Percentiles rank a stretch among this genome's conserved stretches.
Conservation (phyloP, 2,797 vertebrate genomes). For the Coregonus sp. region DNA sequence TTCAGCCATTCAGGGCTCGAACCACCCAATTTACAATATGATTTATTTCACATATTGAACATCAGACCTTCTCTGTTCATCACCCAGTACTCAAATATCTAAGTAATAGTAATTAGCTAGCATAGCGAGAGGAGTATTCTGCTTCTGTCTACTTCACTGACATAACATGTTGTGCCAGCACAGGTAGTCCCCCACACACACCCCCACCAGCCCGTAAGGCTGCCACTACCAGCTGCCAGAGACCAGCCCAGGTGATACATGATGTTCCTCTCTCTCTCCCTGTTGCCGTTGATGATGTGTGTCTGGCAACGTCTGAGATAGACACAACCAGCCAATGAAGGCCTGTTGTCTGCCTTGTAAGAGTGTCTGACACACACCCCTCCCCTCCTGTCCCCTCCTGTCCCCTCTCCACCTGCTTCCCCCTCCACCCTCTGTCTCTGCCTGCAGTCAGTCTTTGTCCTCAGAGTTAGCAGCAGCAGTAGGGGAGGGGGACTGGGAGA, state of each 20-base stretch:
- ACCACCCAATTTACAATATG: too few species aligned
- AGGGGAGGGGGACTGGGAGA: not conserved
- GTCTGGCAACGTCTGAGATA: not conserved
- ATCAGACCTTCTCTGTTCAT: not conserved
- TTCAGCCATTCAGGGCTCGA: too few species aligned
- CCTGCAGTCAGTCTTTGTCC: conserved; percentile 18
- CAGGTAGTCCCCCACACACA: not conserved
- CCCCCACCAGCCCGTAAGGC: not conserved
- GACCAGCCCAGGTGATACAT: not conserved
- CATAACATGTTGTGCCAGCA: not conserved
- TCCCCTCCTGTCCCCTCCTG: not conserved
- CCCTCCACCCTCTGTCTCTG: conserved; percentile 7
- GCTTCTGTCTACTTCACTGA: not conserved
- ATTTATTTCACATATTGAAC: too few species aligned
- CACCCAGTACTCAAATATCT: not conserved
- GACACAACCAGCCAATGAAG: not conserved
- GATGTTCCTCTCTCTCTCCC: not conserved
- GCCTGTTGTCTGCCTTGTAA: not conserved
- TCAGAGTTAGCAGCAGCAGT: not conserved
- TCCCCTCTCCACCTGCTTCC: conserved; percentile 18
- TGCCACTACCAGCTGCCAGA: not conserved
- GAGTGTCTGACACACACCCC: not conserved
- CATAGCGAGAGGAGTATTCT: not conserved
- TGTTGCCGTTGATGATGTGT: not conserved
- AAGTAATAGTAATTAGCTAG: not conserved